Evolutionary conservation across 2,888 invertebrate species (phyloP).

Genomic region (Odontothrips loti): DNA sequence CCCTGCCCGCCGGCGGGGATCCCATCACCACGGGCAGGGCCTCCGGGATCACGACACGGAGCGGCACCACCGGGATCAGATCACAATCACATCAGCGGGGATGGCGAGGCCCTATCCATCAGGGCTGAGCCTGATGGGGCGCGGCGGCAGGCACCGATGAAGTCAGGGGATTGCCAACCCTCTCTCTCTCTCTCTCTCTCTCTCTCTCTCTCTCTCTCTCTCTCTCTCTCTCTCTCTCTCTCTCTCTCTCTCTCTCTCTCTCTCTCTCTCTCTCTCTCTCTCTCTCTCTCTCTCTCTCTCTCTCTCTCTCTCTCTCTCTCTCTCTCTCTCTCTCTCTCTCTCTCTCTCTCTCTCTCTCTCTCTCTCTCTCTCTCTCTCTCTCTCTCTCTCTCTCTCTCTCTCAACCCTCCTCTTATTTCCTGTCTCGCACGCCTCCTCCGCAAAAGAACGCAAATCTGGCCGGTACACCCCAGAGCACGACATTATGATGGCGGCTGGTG

Average conservation of each 20-base stretch:
- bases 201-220: constrained; percentile 1
- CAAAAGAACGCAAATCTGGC: neutral
- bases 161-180: neutral
- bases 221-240: constrained; percentile 1
- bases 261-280: neutral
- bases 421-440: neutral
- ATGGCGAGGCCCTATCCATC: no score
- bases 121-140: neutral
- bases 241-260: constrained; percentile 1
- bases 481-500: no score
- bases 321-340: neutral
- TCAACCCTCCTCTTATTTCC: neutral
- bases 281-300: neutral
- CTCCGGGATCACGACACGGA: neutral
- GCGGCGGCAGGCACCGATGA: neutral
- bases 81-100: neutral
- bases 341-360: neutral
- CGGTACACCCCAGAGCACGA: no score
- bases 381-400: constrained; percentile 1
- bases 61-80: neutral
- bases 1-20: no score
- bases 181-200: neutral
- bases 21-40: neutral
- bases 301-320: constrained; percentile 1
- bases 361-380: constrained; percentile 1